Evolutionary conservation across 2,113 vertebrate species (phyloP).

Genomic region (Sander lucioperca): DNA sequence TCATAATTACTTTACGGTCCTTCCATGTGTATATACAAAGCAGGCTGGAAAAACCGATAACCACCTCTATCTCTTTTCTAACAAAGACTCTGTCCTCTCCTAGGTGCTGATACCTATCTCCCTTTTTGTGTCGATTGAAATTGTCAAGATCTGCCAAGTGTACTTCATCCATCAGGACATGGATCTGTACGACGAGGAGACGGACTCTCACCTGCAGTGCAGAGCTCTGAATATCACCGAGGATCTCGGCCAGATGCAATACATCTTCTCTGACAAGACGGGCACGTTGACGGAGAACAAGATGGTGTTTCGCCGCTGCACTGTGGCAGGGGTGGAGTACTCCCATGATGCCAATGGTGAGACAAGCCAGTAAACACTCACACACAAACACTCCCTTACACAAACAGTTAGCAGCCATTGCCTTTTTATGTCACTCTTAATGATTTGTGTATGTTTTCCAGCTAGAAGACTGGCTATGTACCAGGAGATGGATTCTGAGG

Average conservation of each 20-base stretch:
- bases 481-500: slow-evolving; percentile 95
- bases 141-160: slow-evolving; percentile 98
- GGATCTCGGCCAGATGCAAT: slow-evolving; percentile 97
- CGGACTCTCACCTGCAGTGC: slow-evolving; percentile 94
- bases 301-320: slow-evolving; percentile 98
- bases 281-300: slow-evolving; percentile 98
- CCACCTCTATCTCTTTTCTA: not conserved
- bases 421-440: slow-evolving; percentile 5
- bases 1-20: no score
- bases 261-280: slow-evolving; percentile 99
- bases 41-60: not conserved
- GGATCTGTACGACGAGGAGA: slow-evolving; percentile 97
- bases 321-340: slow-evolving; percentile 95
- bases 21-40: not conserved
- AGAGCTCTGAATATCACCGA: slow-evolving; percentile 97
- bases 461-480: slow-evolving; percentile 94
- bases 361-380: slow-evolving; percentile 36
- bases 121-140: slow-evolving; percentile 97
- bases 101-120: slow-evolving; percentile 98
- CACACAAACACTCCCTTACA: no score
- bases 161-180: slow-evolving; percentile 97
- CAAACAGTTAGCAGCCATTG: not conserved
- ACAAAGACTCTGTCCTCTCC: slow-evolving; percentile 5
- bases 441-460: slow-evolving; percentile 60
- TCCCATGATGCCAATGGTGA: slow-evolving; percentile 98